Conservation (phyloP, 2,888 invertebrate species). For the Hirtodrosophila alboralis region DNA sequence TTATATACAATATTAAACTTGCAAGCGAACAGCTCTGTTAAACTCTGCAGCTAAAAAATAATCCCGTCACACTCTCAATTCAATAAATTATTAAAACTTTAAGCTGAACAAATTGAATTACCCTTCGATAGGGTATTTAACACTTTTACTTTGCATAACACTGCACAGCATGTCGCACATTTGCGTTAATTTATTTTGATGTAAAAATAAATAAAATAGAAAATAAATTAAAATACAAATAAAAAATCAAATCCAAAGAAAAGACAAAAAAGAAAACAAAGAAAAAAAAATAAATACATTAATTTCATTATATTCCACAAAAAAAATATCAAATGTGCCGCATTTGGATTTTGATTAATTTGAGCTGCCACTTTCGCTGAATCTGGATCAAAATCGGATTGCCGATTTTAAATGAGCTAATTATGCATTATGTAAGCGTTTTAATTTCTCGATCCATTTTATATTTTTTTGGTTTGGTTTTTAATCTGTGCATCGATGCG, state of each 20-base stretch:
- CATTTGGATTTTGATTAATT: constrained; percentile 67
- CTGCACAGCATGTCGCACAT: constrained; percentile 63
- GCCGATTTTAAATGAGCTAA: constrained; percentile 50
- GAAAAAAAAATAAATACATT: constrained; percentile 8
- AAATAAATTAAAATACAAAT: too few species aligned
- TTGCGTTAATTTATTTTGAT: constrained; percentile 49
- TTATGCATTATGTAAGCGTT: constrained; percentile 47
- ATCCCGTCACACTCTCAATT: too few species aligned
- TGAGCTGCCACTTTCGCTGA: constrained; percentile 56
- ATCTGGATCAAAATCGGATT: constrained; percentile 42
- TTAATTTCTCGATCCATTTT: background rate
- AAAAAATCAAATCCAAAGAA: too few species aligned
- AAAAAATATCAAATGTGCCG: constrained; percentile 67
- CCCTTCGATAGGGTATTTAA: constrained; percentile 28
- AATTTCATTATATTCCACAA: constrained; percentile 34
- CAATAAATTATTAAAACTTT: too few species aligned
- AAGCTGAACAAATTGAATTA: background rate
- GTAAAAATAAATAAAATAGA: background rate
- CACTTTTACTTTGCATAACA: constrained; percentile 39
- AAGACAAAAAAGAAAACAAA: background rate
- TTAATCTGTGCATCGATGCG: constrained; percentile 26
- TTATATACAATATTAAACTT: too few species aligned
- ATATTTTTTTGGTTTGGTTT: too few species aligned
- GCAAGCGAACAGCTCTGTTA: too few species aligned
- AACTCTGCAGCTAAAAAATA: too few species aligned